Evolutionary conservation across 2,888 invertebrate species (phyloP).

Genomic region (Drosophila pseudotakahashii): DNA sequence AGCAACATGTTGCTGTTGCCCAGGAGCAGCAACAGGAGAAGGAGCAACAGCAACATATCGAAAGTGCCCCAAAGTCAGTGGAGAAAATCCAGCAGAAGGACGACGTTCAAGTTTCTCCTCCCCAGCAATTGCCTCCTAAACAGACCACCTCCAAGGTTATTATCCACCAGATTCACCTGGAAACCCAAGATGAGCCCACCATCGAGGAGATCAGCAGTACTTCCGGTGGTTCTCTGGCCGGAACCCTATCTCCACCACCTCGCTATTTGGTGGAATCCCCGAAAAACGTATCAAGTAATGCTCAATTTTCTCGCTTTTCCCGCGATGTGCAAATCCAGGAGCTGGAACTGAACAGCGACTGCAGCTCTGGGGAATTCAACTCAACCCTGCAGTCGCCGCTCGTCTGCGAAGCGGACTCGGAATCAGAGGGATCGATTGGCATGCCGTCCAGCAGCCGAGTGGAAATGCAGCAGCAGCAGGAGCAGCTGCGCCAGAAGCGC

Average conservation of each 20-base stretch:
- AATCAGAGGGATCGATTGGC: conserved; percentile 71
- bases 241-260: conserved; percentile 70
- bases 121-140: conserved; percentile 14
- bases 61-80: neutral
- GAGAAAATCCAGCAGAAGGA: neutral
- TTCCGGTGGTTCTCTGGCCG: conserved; percentile 22
- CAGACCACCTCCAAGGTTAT: conserved; percentile 72
- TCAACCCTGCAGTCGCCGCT: conserved; percentile 82
- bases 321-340: conserved; percentile 81
- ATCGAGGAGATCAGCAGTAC: conserved; percentile 65
- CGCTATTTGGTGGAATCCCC: conserved; percentile 76
- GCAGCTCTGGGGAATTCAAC: conserved; percentile 82
- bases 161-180: conserved; percentile 60
- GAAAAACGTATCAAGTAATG: conserved; percentile 35
- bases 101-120: neutral
- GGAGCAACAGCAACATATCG: neutral
- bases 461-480: conserved; percentile 81
- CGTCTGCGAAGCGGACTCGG: conserved; percentile 88
- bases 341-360: conserved; percentile 82
- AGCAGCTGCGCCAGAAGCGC: conserved; percentile 84
- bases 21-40: neutral
- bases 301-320: conserved; percentile 48
- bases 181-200: conserved; percentile 51
- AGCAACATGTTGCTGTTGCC: neutral
- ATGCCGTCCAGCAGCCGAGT: conserved; percentile 60